phyloP scores from a whole-genome alignment of 2,888 invertebrate genomes.

The Schrankia costaestrigalis region DNA sequence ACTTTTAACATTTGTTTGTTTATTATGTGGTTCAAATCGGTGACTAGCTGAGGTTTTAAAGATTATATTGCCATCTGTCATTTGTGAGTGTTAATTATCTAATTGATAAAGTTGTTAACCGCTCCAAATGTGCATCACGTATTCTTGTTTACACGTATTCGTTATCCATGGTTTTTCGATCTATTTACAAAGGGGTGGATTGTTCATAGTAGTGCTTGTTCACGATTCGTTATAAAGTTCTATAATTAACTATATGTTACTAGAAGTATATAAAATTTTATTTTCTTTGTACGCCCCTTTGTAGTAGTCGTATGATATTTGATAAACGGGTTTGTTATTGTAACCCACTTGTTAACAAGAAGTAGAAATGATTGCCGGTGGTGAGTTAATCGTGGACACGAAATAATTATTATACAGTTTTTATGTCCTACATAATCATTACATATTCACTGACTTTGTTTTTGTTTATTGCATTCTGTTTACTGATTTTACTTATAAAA shows the following conservation, averaged over 20 bases:
- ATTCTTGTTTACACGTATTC: slow-evolving; percentile 76
- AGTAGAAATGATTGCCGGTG: slow-evolving; percentile 28
- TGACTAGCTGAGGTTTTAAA: slow-evolving; percentile 51
- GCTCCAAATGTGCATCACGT: slow-evolving; percentile 37
- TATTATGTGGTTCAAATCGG: slow-evolving; percentile 62
- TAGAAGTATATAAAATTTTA: background rate
- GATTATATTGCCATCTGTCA: slow-evolving; percentile 36
- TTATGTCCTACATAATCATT: too few relatives aligned
- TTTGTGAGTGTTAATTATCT: slow-evolving; percentile 54
- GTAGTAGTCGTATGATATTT: slow-evolving; percentile 10
- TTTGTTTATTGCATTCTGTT: too few relatives aligned
- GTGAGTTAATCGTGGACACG: slow-evolving; percentile 16
- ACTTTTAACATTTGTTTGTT: slow-evolving; percentile 60
- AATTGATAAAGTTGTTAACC: slow-evolving; percentile 9
- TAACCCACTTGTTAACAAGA: slow-evolving; percentile 36
- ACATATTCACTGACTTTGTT: too few relatives aligned
- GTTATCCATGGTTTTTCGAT: slow-evolving; percentile 48
- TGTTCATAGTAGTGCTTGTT: slow-evolving; percentile 29
- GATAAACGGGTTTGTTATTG: slow-evolving; percentile 29
- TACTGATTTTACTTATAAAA: too few relatives aligned
- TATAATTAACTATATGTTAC: slow-evolving; percentile 6
- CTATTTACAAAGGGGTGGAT: slow-evolving; percentile 77
- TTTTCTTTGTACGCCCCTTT: background rate
- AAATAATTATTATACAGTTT: too few relatives aligned
- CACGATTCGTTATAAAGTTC: background rate